A percentile compares a stretch with the other conserved stretches of the same genome.
These are phyloP conservation scores for Heterodera carotae DNA, from an alignment of 1,140 invertebrate species.

Conservation along the genomic window DNA sequence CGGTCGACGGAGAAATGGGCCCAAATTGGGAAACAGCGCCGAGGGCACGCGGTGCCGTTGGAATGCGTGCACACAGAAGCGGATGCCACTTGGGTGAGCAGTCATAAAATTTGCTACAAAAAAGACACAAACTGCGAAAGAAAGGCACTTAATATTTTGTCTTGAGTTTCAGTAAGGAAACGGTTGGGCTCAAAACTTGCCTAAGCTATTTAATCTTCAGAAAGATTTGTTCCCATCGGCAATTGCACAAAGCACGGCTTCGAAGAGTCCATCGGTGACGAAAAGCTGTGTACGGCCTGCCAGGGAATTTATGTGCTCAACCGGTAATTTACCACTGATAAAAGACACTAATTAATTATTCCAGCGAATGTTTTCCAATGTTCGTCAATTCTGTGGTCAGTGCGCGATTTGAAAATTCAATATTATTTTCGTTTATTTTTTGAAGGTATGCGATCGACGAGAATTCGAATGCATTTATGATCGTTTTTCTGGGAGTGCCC, in stretches of 20 bases:
- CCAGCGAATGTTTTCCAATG: constrained; percentile 28
- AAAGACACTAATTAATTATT: not conserved
- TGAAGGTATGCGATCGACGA: constrained; percentile 23
- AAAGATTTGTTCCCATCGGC: constrained; percentile 29
- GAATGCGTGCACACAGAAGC: not conserved
- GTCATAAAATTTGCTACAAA: not conserved
- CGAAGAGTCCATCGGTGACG: constrained; percentile 17
- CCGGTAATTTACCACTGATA: not conserved
- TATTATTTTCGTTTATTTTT: not conserved
- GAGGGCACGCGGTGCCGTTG: not conserved
- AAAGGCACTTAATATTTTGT: not conserved
- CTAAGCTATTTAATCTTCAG: not conserved
- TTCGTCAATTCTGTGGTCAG: constrained; percentile 31
- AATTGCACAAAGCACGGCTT: constrained; percentile 31
- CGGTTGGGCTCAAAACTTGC: not conserved
- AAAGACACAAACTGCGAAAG: not conserved
- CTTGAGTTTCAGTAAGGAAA: no score
- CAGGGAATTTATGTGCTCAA: constrained; percentile 32
- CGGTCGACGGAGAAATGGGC: not conserved
- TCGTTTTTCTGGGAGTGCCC: constrained; percentile 21
- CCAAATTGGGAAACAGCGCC: not conserved
- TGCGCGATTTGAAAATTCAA: no score
- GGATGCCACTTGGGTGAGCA: constrained; percentile 9
- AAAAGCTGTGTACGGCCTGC: constrained; percentile 34
- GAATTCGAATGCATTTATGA: constrained; percentile 32